Evolutionary conservation across 2,888 invertebrate genomes (phyloP).

Genomic region (Prosapia bicincta): DNA sequence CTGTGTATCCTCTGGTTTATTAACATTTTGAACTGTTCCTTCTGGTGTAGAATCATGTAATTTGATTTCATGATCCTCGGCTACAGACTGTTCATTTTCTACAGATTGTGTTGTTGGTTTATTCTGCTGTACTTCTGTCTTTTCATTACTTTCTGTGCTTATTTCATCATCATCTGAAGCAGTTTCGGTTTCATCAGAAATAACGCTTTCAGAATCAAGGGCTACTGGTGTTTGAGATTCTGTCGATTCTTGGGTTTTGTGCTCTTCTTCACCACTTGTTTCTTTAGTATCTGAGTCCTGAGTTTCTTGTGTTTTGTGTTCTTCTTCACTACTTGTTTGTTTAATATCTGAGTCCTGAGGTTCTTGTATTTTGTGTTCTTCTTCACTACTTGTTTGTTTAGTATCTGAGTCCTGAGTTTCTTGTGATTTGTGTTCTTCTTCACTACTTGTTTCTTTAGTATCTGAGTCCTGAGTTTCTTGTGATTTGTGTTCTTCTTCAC

Average conservation of each 20-base stretch:
- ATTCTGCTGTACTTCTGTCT: not conserved
- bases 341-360: too few relatives aligned
- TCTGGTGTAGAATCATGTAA: not conserved
- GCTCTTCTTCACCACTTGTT: too few relatives aligned
- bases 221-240: not conserved
- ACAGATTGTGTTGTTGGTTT: not conserved
- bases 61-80: conserved; percentile 29
- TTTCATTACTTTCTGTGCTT: not conserved
- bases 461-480: not conserved
- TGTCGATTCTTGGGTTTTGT: not conserved
- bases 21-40: not conserved
- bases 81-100: conserved; percentile 31
- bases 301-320: not conserved
- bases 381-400: conserved; percentile 12
- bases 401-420: not conserved
- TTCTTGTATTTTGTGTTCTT: not conserved
- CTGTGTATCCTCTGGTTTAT: not conserved
- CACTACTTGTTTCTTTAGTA: conserved; percentile 9
- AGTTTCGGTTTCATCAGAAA: not conserved
- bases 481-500: not conserved
- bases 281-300: too few relatives aligned
- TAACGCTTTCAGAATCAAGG: not conserved
- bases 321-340: too few relatives aligned
- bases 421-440: not conserved
- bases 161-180: not conserved